Evolutionary conservation across 2,888 invertebrate genomes (phyloP), one percentile per base, ranked within the genome.

Genomic region (Sesamia inferens): DNA sequence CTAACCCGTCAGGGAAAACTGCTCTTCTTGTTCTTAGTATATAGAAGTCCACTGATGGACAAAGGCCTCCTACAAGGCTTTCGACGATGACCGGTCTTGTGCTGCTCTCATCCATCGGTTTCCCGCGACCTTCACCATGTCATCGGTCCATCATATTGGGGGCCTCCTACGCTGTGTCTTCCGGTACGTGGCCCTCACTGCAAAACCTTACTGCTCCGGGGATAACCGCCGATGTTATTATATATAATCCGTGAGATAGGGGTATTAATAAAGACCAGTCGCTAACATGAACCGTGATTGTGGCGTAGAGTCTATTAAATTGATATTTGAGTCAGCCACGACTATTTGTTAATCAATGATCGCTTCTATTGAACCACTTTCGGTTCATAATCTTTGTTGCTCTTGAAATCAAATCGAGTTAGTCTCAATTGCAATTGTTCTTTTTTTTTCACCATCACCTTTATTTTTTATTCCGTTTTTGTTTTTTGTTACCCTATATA

Each of bases 251-350:
- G 58, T 67, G 1, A 47, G 42, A 79, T 68, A 79, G 51, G 48
- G 39, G 59, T 68, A 72, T 62, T 55, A 64, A 70, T 70, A 64
- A 31, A 63, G 24, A 64, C 59, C 19, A 48, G 61, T 19, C 24
- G 24, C 58, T 65, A 65, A 80, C 57, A 71, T 31, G 62, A 75
- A 42, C 39, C 31, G 54, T 65, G 57, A 71, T 81, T 61, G 62
- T 61, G 66, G 84, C 64, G 70, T 63, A 39, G 61, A 69, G 14
- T 74, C 22, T 63, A 69, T 62, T 69, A 73, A 79, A 80, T 79
- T 79, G 74, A 69, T 67, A 83, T 71, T 83, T 73, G 63, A 79
- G 55, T 69, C 66, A 48, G 22, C 54, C n/a, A 57, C 19, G 44
- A 31, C 55, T 62, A 55, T 31, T 68, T 51, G 57, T 57, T 64